Conservation (phyloP, 2,797 vertebrate species). For the Siniperca obscura region DNA sequence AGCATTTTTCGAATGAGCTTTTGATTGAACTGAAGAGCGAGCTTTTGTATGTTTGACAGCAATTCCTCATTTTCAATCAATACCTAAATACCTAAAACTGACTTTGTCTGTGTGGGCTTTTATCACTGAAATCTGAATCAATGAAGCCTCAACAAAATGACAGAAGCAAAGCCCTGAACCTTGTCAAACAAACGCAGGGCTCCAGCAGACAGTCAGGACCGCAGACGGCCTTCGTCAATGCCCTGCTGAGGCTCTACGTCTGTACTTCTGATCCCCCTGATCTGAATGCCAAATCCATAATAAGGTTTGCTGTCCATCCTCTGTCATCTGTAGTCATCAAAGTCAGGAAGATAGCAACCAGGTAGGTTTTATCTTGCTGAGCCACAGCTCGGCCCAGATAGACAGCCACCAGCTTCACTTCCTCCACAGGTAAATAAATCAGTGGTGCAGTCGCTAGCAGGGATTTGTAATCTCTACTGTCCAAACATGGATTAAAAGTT, state of each 20-base stretch:
- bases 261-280: slow-evolving; percentile 47
- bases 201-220: slow-evolving; percentile 12
- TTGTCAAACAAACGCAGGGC: slow-evolving; percentile 7
- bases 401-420: slow-evolving; percentile 16
- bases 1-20: not conserved
- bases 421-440: slow-evolving; percentile 23
- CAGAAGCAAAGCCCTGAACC: not conserved
- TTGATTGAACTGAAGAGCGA: not conserved
- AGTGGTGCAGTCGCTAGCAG: not conserved
- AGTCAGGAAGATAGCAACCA: slow-evolving; percentile 49
- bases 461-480: slow-evolving; percentile 2
- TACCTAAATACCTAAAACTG: not conserved
- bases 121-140: slow-evolving; percentile 16
- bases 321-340: slow-evolving; percentile 57
- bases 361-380: slow-evolving; percentile 65
- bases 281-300: slow-evolving; percentile 69
- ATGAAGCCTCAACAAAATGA: slow-evolving; percentile 5
- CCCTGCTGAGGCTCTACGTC: slow-evolving; percentile 28
- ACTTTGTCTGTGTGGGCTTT: not conserved
- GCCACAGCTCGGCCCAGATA: slow-evolving; percentile 46
- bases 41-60: not conserved
- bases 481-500: slow-evolving; percentile 20
- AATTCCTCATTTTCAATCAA: slow-evolving; percentile 1
- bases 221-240: slow-evolving; percentile 16
- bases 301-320: slow-evolving; percentile 47